phyloP scores from a whole-genome alignment of 1,140 invertebrate genomes.

The Platyura marginata region DNA sequence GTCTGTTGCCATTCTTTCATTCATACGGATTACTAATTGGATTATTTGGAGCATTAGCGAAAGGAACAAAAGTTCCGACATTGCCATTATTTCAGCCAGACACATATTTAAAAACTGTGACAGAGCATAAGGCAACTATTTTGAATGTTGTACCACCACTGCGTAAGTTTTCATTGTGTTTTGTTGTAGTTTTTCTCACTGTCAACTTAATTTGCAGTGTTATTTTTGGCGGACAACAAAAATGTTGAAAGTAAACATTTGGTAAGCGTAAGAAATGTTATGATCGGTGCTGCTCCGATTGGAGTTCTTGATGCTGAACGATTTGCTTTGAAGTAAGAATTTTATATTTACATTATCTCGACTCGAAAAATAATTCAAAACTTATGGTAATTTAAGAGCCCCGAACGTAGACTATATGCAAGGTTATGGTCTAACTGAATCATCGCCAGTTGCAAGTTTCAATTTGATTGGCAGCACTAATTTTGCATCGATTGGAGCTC shows the following conservation, averaged over 20 bases:
- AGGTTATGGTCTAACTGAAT: conserved; percentile 26
- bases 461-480: conserved; percentile 11
- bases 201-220: too few species aligned
- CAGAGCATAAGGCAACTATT: conserved; percentile 33
- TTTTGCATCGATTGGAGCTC: conserved; percentile 33
- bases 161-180: too few species aligned
- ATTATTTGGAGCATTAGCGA: conserved; percentile 32
- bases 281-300: conserved; percentile 42
- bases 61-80: conserved; percentile 41
- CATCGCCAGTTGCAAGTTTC: conserved; percentile 22
- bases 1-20: conserved; percentile 68
- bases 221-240: neutral
- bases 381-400: conserved; percentile 9
- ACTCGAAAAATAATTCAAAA: neutral
- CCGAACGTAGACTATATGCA: conserved; percentile 13
- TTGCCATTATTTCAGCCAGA: conserved; percentile 24
- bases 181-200: too few species aligned
- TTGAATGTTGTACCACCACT: conserved; percentile 41
- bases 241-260: neutral
- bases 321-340: conserved; percentile 28
- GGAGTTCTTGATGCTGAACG: conserved; percentile 34
- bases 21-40: conserved; percentile 52
- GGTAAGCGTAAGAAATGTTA: neutral
- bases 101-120: conserved; percentile 33
- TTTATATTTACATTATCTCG: too few species aligned